Percentiles rank a stretch among this genome's conserved stretches.
Conservation (phyloP, 2,113 vertebrate genomes). For the Collichthys lucidus region DNA sequence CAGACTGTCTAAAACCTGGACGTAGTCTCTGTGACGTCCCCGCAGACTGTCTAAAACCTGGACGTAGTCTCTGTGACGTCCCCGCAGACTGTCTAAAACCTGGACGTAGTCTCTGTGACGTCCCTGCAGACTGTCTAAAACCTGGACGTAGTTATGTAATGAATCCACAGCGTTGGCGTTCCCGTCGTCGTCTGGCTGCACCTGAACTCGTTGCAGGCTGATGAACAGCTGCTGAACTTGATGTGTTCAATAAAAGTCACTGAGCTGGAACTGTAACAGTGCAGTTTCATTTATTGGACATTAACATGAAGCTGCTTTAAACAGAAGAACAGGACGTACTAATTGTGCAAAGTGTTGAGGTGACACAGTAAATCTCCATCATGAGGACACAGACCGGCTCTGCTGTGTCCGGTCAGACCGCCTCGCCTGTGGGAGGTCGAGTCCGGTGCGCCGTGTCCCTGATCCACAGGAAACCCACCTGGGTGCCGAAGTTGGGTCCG, state of each 20-base stretch:
- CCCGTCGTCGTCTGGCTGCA: background rate
- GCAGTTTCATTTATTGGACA: background rate
- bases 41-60: no score
- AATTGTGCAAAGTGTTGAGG: background rate
- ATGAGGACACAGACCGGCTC: background rate
- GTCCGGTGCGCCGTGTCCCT: constrained; percentile 56
- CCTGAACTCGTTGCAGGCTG: constrained; percentile 4
- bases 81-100: no score
- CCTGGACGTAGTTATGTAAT: no score
- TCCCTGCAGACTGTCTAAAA: no score
- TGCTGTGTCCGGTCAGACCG: background rate
- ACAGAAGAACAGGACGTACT: background rate
- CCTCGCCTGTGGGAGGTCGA: background rate
- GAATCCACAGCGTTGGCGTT: background rate
- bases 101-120: no score
- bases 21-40: no score
- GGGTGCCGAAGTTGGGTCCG: constrained; percentile 91
- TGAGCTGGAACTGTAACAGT: constrained; percentile 6
- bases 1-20: no score
- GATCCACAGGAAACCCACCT: constrained; percentile 93
- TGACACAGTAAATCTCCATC: background rate
- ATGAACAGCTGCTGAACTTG: constrained; percentile 30
- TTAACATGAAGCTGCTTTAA: background rate
- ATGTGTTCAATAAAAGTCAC: constrained; percentile 24
- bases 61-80: no score